These are phyloP conservation scores for Fabriciana adippe DNA, from an alignment of 2,888 invertebrate species.

Conservation along the genomic window DNA sequence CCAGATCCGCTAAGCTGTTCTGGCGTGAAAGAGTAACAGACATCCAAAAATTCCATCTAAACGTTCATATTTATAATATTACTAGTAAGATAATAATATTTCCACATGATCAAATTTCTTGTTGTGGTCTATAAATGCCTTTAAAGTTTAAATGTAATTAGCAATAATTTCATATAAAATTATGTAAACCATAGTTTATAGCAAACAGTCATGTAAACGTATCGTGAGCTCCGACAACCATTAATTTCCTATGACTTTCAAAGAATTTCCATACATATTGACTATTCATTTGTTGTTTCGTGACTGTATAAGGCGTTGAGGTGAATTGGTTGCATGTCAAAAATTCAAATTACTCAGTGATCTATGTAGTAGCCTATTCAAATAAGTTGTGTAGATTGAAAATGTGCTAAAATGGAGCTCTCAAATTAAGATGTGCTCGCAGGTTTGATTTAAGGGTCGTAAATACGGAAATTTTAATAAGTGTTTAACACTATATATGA, in stretches of 20 bases:
- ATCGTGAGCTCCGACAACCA: conserved; percentile 28
- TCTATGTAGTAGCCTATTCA: conserved; percentile 28
- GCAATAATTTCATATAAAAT: conserved; percentile 19
- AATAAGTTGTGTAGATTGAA: conserved; percentile 28
- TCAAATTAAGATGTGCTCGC: conserved; percentile 13
- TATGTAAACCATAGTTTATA: conserved; percentile 31
- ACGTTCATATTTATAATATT: too few relatives aligned
- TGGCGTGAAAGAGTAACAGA: too few relatives aligned
- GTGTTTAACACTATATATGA: too few relatives aligned
- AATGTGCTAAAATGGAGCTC: conserved; percentile 26
- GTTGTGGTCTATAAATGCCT: background rate
- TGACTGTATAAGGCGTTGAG: conserved; percentile 31
- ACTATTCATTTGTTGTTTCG: conserved; percentile 29
- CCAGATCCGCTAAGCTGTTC: too few relatives aligned
- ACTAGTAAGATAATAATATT: background rate
- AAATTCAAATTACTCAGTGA: conserved; percentile 33
- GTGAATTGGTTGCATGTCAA: conserved; percentile 31
- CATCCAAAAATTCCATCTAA: too few relatives aligned
- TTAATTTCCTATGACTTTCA: conserved; percentile 27
- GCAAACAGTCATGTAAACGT: conserved; percentile 28
- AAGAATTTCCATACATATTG: conserved; percentile 40
- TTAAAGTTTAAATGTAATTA: background rate
- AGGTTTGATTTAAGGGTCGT: background rate
- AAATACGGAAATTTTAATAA: background rate
- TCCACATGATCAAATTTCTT: background rate